Evolutionary conservation across 2,888 invertebrate species (phyloP), one percentile per base, ranked within the genome.

Genomic region (Aphrophora alni): DNA sequence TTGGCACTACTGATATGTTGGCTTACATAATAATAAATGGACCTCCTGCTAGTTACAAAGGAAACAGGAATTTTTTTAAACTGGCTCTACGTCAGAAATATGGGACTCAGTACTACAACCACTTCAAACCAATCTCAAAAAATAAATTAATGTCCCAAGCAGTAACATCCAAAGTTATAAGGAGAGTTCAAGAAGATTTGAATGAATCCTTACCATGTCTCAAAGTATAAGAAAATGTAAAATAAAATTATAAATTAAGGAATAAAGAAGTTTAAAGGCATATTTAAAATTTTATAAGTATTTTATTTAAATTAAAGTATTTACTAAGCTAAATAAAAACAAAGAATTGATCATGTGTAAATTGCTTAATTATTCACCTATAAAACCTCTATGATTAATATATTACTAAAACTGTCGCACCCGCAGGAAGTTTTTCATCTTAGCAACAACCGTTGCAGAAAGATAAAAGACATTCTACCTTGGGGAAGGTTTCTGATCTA

Each of bases 21-120:
- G 68, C 76, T 26, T 76, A 28, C 28, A 28, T 33, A 44, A 44
- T 28, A 21, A 76, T 28, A 5, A 68, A 76, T 59, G 76, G 68
- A 76, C 76, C 68, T 68, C 59, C 76, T 27, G 68, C 33, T 76
- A 27, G 76, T 68, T 68, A 76, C 21, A 59, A 76, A 68, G 76
- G 68, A 26, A 76, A 76, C 21, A 76, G 27, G 26, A 1, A 26
- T 7, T 68, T 76, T 76, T 76, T 21, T 68, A 59, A 68, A 28
- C 44, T 24, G 27, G 44, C 68, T 3, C 27, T 69, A 69, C 14
- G 69, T 26, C 25, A 59, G 2, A 76, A 33, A 68, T 76, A 68
- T 76, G 68, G 68, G 10, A 59, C 68, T 28, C 25, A 68, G 27
- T 76, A 28, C 28, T 26, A 68, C n/a, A 68, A 76, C 12, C 44